Evolutionary conservation across 2,113 vertebrate genomes (phyloP).

Genomic region (Aix galericulata): DNA sequence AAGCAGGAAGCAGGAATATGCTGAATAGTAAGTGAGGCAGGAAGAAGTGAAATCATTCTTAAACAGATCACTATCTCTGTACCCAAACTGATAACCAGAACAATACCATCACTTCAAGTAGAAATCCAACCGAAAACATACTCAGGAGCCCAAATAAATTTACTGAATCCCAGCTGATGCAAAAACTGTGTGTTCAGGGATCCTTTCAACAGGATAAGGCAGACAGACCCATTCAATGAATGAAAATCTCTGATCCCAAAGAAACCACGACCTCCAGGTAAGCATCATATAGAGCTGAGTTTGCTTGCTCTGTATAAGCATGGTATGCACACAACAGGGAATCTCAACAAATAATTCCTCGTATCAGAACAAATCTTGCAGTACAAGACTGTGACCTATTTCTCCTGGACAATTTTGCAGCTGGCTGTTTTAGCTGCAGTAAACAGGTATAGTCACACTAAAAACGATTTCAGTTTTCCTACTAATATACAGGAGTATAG

Average conservation of each 20-base stretch:
- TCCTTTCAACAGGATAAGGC: constrained; percentile 53
- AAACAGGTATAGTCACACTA: not conserved
- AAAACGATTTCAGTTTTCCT: constrained; percentile 35
- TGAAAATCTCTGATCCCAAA: constrained; percentile 51
- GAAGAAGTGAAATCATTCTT: not conserved
- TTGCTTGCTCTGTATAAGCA: constrained; percentile 13
- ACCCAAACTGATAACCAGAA: not conserved
- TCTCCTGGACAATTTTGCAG: constrained; percentile 33
- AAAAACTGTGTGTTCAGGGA: not conserved
- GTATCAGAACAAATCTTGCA: constrained; percentile 12
- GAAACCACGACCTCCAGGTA: constrained; percentile 31
- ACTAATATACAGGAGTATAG: constrained; percentile 44
- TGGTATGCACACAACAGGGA: not conserved
- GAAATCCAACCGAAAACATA: not conserved
- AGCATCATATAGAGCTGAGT: constrained; percentile 11
- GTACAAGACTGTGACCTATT: not conserved
- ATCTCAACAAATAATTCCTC: not conserved
- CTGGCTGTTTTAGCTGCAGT: constrained; percentile 24
- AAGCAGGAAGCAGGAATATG: not conserved
- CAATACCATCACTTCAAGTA: not conserved
- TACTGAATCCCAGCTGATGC: not conserved
- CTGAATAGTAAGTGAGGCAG: not conserved
- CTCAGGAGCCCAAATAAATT: not conserved
- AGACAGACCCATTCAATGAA: constrained; percentile 41
- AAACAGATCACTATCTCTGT: not conserved